phyloP scores from a whole-genome alignment of 2,797 vertebrate genomes.

The Botia almorhae region DNA sequence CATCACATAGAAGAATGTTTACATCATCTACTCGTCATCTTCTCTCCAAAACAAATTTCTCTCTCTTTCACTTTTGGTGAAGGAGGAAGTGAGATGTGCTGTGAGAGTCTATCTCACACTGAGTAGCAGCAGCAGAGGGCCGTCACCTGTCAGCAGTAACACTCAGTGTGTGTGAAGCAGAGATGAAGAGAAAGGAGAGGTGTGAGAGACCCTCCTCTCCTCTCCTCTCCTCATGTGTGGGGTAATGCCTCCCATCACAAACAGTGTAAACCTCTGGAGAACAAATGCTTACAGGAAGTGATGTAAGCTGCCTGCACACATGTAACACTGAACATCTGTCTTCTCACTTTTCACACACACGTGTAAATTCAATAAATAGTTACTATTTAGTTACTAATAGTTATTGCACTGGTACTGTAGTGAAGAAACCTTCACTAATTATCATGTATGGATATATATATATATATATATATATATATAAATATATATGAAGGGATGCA shows the following conservation, averaged over 20 bases:
- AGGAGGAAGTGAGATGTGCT: constrained; percentile 28
- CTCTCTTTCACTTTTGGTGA: background rate
- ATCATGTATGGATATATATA: too few species aligned
- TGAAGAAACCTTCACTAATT: too few species aligned
- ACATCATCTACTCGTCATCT: background rate
- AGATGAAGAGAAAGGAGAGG: constrained; percentile 21
- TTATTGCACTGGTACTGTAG: too few species aligned
- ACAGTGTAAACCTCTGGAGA: constrained; percentile 51
- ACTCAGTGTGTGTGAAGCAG: constrained; percentile 14
- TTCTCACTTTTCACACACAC: background rate
- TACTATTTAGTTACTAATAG: too few species aligned
- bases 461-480: too few species aligned
- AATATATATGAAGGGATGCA: too few species aligned
- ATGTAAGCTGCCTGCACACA: background rate
- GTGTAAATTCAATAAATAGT: background rate
- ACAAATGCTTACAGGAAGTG: constrained; percentile 15
- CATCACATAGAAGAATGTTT: constrained; percentile 31
- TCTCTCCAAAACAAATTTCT: background rate
- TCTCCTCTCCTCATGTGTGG: constrained; percentile 14
- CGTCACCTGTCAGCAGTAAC: background rate
- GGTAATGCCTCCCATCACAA: constrained; percentile 32
- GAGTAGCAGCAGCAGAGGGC: background rate
- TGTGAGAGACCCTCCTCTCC: constrained; percentile 34
- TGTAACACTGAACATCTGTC: background rate
- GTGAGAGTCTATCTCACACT: background rate